phyloP scores from a whole-genome alignment of 2,113 vertebrate species.

The Fulica atra region DNA sequence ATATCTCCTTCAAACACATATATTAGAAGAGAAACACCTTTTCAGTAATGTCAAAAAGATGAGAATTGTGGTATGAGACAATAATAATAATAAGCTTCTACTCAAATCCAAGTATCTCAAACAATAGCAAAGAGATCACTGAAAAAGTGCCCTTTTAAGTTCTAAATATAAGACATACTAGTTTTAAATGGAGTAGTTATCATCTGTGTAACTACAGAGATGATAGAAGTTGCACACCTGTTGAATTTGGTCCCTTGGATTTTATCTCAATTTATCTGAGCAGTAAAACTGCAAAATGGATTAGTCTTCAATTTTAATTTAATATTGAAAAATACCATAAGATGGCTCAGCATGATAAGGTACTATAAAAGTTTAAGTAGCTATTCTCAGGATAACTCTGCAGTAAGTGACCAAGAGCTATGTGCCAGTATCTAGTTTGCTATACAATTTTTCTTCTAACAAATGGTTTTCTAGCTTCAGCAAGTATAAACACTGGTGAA shows the following conservation, averaged over 20 bases:
- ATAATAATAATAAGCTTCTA: not conserved
- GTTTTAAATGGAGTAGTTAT: not conserved
- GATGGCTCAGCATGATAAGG: not conserved
- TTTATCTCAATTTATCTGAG: constrained; percentile 33
- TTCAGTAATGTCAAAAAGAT: not conserved
- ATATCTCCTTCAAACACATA: not conserved
- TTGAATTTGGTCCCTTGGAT: constrained; percentile 7
- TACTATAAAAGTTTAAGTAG: constrained; percentile 9
- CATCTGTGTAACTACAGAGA: not conserved
- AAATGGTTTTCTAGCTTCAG: not conserved
- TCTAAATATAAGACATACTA: not conserved
- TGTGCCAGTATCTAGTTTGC: not conserved
- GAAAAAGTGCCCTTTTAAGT: not conserved
- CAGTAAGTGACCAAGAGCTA: not conserved
- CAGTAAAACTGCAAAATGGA: constrained; percentile 21
- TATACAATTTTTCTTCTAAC: not conserved
- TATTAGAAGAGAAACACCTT: not conserved
- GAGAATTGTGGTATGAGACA: not conserved
- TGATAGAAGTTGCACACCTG: not conserved
- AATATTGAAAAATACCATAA: constrained; percentile 42
- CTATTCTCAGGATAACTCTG: not conserved
- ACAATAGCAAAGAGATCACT: constrained; percentile 10
- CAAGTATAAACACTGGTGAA: not conserved
- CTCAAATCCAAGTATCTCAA: not conserved
- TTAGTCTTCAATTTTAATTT: constrained; percentile 43